phyloP scores from a whole-genome alignment of 2,888 invertebrate genomes.

The Chromoteleia sp. region DNA sequence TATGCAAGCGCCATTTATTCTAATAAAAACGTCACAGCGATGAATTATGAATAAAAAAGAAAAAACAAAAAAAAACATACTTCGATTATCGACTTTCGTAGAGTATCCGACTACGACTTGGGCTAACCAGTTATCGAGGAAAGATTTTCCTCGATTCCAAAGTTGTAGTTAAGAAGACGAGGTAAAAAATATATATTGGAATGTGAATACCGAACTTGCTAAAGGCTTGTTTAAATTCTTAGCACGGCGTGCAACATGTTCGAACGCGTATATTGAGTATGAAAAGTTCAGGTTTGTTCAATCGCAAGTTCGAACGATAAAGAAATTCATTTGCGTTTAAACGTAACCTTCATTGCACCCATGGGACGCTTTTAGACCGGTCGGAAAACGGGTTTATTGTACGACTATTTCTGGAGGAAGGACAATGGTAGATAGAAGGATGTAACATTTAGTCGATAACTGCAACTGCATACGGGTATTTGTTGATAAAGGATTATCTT shows the following conservation, averaged over 20 bases:
- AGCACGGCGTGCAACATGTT: slow-evolving; percentile 29
- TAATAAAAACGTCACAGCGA: no score
- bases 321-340: slow-evolving; percentile 32
- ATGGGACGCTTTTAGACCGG: slow-evolving; percentile 22
- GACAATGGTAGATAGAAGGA: no score
- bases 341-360: neutral
- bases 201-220: slow-evolving; percentile 40
- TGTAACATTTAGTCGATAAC: no score
- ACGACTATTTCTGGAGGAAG: neutral
- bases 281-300: slow-evolving; percentile 47
- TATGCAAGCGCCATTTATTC: no score
- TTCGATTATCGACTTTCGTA: no score
- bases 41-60: no score
- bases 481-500: no score
- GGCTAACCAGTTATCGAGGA: no score
- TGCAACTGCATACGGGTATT: no score
- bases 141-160: no score
- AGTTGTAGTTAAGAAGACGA: neutral
- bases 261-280: slow-evolving; percentile 50
- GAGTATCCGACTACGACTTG: no score
- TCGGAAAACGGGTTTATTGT: slow-evolving; percentile 38
- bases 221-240: slow-evolving; percentile 52
- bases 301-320: slow-evolving; percentile 41
- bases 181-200: slow-evolving; percentile 28
- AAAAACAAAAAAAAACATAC: no score